Percentiles rank a stretch among this genome's conserved stretches.
Conservation (phyloP, 2,888 invertebrate species). For the Amphipyra berbera region DNA sequence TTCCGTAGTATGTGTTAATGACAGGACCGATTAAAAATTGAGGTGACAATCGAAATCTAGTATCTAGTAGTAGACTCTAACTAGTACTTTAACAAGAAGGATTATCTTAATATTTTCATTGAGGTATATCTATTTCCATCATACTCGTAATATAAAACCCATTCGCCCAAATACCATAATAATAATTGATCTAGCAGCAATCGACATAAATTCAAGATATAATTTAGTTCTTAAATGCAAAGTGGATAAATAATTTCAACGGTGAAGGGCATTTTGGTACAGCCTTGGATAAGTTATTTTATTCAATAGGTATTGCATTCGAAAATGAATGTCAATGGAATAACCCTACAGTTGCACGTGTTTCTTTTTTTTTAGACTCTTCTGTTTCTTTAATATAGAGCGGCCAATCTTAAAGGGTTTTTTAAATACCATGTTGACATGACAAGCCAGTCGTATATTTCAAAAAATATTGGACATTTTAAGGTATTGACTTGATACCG, state of each 20-base stretch:
- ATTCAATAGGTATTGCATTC: slow-evolving; percentile 34
- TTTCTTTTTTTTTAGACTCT: background rate
- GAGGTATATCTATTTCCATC: no score
- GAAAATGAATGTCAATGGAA: slow-evolving; percentile 44
- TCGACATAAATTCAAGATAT: background rate
- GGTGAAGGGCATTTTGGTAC: slow-evolving; percentile 38
- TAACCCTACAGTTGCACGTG: background rate
- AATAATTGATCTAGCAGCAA: slow-evolving; percentile 7
- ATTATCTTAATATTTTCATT: no score
- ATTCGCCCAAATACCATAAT: background rate
- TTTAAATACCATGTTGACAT: no score
- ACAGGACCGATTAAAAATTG: no score
- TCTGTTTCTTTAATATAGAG: background rate
- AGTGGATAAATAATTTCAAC: background rate
- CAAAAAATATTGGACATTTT: no score
- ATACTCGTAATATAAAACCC: no score
- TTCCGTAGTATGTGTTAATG: no score
- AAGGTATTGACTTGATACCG: no score
- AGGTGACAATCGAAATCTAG: no score
- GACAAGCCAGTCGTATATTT: no score
- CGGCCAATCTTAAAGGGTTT: background rate
- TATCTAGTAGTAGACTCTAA: no score
- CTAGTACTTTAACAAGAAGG: no score
- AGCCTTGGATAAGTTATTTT: slow-evolving; percentile 36
- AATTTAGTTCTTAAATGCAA: background rate